Conservation (phyloP, 2,888 invertebrate species). For the Tillus elongatus region DNA sequence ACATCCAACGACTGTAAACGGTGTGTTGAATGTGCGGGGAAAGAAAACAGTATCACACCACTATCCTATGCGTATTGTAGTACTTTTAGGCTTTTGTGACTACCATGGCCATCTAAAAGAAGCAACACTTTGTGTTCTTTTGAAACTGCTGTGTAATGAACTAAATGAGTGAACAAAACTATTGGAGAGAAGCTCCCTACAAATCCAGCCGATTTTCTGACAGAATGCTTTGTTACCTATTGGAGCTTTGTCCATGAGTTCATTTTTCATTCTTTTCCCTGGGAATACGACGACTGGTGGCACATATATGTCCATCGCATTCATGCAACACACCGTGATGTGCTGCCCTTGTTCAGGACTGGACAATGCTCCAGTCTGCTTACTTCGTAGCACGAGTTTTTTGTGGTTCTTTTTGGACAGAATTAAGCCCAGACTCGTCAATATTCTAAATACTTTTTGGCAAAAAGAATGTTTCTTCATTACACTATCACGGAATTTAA, state of each 20-base stretch:
- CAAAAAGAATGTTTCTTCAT: too few relatives aligned
- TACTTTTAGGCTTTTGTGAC: conserved; percentile 19
- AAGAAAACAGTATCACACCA: conserved; percentile 16
- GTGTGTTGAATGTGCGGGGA: conserved; percentile 13
- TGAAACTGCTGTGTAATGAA: conserved; percentile 24
- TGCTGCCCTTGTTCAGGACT: conserved; percentile 35
- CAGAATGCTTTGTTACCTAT: conserved; percentile 25
- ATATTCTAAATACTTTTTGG: too few relatives aligned
- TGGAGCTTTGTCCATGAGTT: too few relatives aligned
- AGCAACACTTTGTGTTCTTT: conserved; percentile 25
- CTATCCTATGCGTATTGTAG: conserved; percentile 17
- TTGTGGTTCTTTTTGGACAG: too few relatives aligned
- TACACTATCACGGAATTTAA: too few relatives aligned
- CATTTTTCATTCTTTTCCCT: conserved; percentile 25
- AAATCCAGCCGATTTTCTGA: conserved; percentile 31
- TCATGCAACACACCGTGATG: conserved; percentile 32
- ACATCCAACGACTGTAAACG: conserved; percentile 12
- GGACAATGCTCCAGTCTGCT: conserved; percentile 35
- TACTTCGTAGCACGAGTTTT: too few relatives aligned
- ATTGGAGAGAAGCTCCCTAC: too few relatives aligned
- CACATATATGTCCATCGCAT: conserved; percentile 28
- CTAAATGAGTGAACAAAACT: too few relatives aligned
- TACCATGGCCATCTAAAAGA: conserved; percentile 28
- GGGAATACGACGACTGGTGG: conserved; percentile 35
- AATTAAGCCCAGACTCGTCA: too few relatives aligned